Evolutionary conservation across 2,888 invertebrate species (phyloP), one percentile per base, ranked within the genome.

Genomic region (Drosophila ezoana): DNA sequence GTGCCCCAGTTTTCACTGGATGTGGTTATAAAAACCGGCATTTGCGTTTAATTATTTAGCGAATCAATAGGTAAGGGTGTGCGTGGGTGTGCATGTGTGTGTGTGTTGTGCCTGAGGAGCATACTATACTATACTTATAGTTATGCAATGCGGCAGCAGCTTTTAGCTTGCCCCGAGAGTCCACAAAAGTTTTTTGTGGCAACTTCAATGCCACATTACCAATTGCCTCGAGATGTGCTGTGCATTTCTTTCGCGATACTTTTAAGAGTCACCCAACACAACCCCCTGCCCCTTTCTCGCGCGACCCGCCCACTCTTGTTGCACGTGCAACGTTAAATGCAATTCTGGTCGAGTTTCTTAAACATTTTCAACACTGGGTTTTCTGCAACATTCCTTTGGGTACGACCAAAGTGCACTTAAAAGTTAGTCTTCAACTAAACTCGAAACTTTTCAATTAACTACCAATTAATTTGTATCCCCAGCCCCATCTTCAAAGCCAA

Each of bases 381-480:
- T 9, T 33, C 38, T 32, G 38, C 40, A 37, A 20, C 47, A 13
- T 28, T 53, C 41, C 43, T 13, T 52, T 56, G 44, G 59, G 18
- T n/a, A 1, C 20, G 44, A 13, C 47, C 38, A 20, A 53, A 64
- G 59, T 79, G 79, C 79, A 79, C 78, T 74, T 63, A 57, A 72
- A 81, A 83, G 59, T 79, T 81, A 38, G 20, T 6, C 40, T 28
- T 2, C 20, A 73, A 49, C 76, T 72, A 45, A 48, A 62, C 45
- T 64, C 13, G n/a, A 65, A 73, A 87, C 76, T 79, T 87, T 87
- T 78, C 82, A 82, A 87, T 85, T 87, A 87, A 87, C 85, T 85
- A 72, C 64, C 87, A 84, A 82, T 85, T 85, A 85, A 87, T 84
- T 73, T 78, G 40, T 11, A 10, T 9, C 6, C 38, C 35, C 13